Evolutionary conservation across 2,888 invertebrate genomes (phyloP).

Genomic region (Hymenopus coronatus): DNA sequence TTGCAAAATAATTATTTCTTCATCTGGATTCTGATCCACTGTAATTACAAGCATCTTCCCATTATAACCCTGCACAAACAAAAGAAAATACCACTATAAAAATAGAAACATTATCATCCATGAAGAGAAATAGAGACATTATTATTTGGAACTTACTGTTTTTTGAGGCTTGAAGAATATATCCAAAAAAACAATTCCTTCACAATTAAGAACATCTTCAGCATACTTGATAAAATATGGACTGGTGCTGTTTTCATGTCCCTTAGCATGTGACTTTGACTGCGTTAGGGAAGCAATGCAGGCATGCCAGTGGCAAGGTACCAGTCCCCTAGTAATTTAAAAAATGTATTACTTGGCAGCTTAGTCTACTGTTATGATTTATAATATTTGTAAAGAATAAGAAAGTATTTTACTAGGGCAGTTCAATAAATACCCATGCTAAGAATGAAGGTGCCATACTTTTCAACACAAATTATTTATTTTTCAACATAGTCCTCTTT

Average conservation of each 20-base stretch:
- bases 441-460: too few species aligned
- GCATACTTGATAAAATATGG: conserved; percentile 41
- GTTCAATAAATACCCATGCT: too few species aligned
- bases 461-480: too few species aligned
- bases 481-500: too few species aligned
- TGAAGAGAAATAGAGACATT: background rate
- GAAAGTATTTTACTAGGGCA: too few species aligned
- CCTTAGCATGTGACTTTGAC: conserved; percentile 29
- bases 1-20: conserved; percentile 49
- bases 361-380: background rate
- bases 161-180: conserved; percentile 57
- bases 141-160: conserved; percentile 40
- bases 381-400: background rate
- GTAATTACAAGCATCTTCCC: conserved; percentile 42
- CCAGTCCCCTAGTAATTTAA: conserved; percentile 1
- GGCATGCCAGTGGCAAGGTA: conserved; percentile 21
- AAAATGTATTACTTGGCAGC: background rate
- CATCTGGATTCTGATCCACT: conserved; percentile 54
- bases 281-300: conserved; percentile 24
- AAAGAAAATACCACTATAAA: background rate
- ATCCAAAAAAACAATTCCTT: conserved; percentile 52
- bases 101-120: background rate
- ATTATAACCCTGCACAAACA: conserved; percentile 43
- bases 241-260: conserved; percentile 22
- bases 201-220: conserved; percentile 50